Evolutionary conservation across 2,888 invertebrate genomes (phyloP).

Genomic region (Orthonevra nobilis): DNA sequence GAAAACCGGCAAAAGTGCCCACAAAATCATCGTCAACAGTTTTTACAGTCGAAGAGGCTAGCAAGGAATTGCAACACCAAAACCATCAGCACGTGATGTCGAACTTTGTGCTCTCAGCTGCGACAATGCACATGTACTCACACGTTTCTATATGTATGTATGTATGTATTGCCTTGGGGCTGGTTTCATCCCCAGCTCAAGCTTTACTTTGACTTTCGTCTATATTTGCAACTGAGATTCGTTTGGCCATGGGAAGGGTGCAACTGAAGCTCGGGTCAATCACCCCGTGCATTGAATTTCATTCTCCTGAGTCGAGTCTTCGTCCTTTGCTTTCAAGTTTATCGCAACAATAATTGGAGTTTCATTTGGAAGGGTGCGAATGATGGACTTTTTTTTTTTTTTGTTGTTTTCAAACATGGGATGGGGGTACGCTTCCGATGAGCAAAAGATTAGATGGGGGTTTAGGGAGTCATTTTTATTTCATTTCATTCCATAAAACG

Average conservation of each 20-base stretch:
- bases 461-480: constrained; percentile 45
- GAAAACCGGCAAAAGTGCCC: constrained; percentile 24
- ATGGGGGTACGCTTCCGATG: background rate
- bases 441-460: background rate
- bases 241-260: constrained; percentile 17
- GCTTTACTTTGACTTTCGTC: constrained; percentile 55
- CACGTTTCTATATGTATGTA: too few relatives aligned
- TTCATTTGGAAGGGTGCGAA: constrained; percentile 40
- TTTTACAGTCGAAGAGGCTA: constrained; percentile 63
- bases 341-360: constrained; percentile 62
- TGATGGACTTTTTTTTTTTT: too few relatives aligned
- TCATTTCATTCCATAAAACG: constrained; percentile 40
- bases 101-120: constrained; percentile 33
- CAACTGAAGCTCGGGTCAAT: constrained; percentile 47
- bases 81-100: constrained; percentile 36
- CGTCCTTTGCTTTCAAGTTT: constrained; percentile 16
- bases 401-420: too few relatives aligned
- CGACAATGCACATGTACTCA: constrained; percentile 52
- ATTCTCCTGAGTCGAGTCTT: background rate
- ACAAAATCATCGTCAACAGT: constrained; percentile 67
- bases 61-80: constrained; percentile 64
- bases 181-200: constrained; percentile 12
- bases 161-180: background rate
- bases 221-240: constrained; percentile 52
- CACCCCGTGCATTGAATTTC: constrained; percentile 37